Evolutionary conservation across 2,113 vertebrate species (phyloP).

Genomic region (Thermophis baileyi): DNA sequence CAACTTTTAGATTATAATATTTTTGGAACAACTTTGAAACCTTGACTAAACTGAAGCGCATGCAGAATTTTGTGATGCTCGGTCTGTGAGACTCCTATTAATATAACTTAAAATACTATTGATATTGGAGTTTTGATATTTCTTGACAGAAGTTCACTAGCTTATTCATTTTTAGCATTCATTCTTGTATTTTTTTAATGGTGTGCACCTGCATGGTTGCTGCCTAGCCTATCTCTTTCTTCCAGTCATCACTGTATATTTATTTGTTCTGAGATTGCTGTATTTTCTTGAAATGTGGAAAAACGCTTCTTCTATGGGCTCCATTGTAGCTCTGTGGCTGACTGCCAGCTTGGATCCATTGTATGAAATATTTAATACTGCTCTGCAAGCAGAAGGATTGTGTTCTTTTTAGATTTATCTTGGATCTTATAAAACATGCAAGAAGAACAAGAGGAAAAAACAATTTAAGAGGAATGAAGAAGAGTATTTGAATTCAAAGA

Average conservation of each 20-base stretch:
- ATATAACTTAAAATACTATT: background rate
- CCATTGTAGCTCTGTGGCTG: background rate
- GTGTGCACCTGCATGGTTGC: background rate
- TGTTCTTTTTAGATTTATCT: constrained; percentile 16
- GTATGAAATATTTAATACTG: constrained; percentile 23
- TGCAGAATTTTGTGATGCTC: background rate
- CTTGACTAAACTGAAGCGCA: background rate
- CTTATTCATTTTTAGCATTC: background rate
- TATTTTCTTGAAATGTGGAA: background rate
- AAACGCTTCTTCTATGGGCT: background rate
- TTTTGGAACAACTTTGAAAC: background rate
- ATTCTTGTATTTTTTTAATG: background rate
- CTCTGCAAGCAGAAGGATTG: background rate
- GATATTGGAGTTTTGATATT: background rate
- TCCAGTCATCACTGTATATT: background rate
- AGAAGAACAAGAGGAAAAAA: background rate
- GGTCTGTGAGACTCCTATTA: background rate
- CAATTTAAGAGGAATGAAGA: background rate
- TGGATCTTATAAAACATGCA: constrained; percentile 21
- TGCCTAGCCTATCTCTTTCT: background rate
- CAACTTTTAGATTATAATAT: background rate
- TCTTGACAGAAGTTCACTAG: background rate
- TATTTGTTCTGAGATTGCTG: background rate
- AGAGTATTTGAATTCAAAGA: background rate
- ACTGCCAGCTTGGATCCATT: constrained; percentile 7